phyloP scores from a whole-genome alignment of 2,888 invertebrate genomes.

The Abscondita cerata region DNA sequence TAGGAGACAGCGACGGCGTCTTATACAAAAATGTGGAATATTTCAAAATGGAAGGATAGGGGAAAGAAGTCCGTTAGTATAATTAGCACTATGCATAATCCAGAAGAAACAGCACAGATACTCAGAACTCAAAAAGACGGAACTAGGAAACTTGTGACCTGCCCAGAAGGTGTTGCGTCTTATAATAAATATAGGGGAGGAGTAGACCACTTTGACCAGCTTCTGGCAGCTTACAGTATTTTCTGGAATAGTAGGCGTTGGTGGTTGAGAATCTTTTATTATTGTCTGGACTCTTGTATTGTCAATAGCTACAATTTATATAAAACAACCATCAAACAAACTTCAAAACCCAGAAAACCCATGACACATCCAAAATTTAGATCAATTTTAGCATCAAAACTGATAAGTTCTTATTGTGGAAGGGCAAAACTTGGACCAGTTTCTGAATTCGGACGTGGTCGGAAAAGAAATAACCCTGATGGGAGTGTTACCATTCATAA shows the following conservation, averaged over 20 bases:
- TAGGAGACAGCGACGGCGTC: slow-evolving; percentile 6
- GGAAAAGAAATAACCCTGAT: slow-evolving; percentile 2
- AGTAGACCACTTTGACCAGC: not conserved
- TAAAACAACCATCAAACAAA: slow-evolving; percentile 1
- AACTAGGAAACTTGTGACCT: not conserved
- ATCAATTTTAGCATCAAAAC: not conserved
- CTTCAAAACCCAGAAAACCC: not conserved
- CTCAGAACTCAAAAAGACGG: slow-evolving; percentile 6
- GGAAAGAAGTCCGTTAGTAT: not conserved
- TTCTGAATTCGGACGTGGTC: not conserved
- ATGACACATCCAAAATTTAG: not conserved
- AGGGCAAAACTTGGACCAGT: too few species aligned
- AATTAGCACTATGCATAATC: slow-evolving; percentile 1
- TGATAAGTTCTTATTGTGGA: too few species aligned
- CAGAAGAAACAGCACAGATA: not conserved
- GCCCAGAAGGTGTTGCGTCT: not conserved
- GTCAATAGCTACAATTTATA: not conserved
- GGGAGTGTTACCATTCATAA: not conserved
- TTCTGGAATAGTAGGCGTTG: not conserved
- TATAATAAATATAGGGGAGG: slow-evolving; percentile 12
- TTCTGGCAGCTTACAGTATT: not conserved
- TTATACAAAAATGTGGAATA: not conserved
- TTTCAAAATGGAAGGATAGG: slow-evolving; percentile 16
- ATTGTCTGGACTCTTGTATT: slow-evolving; percentile 4
- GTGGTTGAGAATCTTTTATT: slow-evolving; percentile 11